Evolutionary conservation across 2,888 invertebrate species (phyloP).

Genomic region (Drosophila ustulata): DNA sequence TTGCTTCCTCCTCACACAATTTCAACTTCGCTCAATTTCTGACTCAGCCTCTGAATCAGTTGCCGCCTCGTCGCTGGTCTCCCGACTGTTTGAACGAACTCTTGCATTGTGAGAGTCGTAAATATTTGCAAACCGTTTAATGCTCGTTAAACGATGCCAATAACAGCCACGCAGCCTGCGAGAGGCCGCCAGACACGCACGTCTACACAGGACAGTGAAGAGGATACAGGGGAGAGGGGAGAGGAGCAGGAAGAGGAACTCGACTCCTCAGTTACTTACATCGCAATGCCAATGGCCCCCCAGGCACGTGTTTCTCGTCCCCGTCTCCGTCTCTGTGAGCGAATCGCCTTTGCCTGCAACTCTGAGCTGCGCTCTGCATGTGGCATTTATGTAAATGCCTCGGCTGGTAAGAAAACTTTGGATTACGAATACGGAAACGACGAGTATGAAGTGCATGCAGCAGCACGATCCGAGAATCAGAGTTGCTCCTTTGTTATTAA

Average conservation of each 20-base stretch:
- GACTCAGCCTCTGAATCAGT: too few relatives aligned
- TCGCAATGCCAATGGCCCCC: slow-evolving; percentile 22
- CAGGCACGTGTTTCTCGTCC: neutral
- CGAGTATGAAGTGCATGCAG: slow-evolving; percentile 4
- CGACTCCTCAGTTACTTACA: slow-evolving; percentile 3
- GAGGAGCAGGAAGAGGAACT: neutral
- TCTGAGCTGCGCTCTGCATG: slow-evolving; percentile 7
- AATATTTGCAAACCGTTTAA: slow-evolving; percentile 73
- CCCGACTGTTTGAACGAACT: slow-evolving; percentile 36
- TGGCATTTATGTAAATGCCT: slow-evolving; percentile 35
- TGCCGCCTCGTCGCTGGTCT: slow-evolving; percentile 4
- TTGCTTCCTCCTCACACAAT: neutral
- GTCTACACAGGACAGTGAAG: slow-evolving; percentile 13
- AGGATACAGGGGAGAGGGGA: slow-evolving; percentile 13
- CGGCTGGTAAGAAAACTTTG: slow-evolving; percentile 21
- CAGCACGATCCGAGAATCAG: neutral
- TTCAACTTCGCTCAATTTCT: too few relatives aligned
- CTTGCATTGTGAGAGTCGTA: slow-evolving; percentile 66
- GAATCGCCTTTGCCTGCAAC: slow-evolving; percentile 1
- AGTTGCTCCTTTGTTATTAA: neutral
- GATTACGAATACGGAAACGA: neutral
- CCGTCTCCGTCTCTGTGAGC: too few relatives aligned
- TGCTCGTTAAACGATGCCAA: slow-evolving; percentile 70
- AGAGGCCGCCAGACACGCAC: slow-evolving; percentile 36
- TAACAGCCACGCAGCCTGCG: slow-evolving; percentile 48